Evolutionary conservation across 2,797 vertebrate species (phyloP).

Genomic region (Chelon labrosus): DNA sequence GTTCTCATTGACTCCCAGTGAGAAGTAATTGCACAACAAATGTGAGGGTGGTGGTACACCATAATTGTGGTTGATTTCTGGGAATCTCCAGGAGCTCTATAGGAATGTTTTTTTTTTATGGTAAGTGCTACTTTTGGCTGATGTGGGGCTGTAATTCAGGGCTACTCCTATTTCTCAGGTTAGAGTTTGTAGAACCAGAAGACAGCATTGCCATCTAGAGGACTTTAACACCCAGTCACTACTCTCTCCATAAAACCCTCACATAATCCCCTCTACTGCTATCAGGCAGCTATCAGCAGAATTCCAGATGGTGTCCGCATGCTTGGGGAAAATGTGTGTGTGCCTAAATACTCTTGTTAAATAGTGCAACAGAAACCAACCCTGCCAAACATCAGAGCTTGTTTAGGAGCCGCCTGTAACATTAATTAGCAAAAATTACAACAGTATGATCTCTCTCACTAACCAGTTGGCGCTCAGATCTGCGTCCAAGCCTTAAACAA

Average conservation of each 20-base stretch:
- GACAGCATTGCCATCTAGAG: constrained; percentile 62
- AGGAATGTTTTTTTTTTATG: background rate
- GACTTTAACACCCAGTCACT: constrained; percentile 16
- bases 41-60: too few relatives aligned
- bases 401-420: constrained; percentile 66
- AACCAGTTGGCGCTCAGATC: constrained; percentile 65
- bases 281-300: constrained; percentile 37
- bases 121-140: background rate
- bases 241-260: constrained; percentile 20
- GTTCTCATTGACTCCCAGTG: too few relatives aligned
- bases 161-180: background rate
- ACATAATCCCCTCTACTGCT: constrained; percentile 16
- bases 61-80: too few relatives aligned
- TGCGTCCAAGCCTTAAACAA: constrained; percentile 66
- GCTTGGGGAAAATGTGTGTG: constrained; percentile 2
- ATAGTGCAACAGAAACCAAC: constrained; percentile 43
- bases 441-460: constrained; percentile 56
- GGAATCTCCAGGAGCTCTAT: too few relatives aligned
- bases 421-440: constrained; percentile 72
- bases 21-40: too few relatives aligned
- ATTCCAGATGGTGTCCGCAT: constrained; percentile 52
- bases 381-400: constrained; percentile 66
- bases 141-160: background rate
- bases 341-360: constrained; percentile 55
- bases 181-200: constrained; percentile 10